Conservation (phyloP, 2,113 vertebrate genomes). For the Mustelus asterias region DNA sequence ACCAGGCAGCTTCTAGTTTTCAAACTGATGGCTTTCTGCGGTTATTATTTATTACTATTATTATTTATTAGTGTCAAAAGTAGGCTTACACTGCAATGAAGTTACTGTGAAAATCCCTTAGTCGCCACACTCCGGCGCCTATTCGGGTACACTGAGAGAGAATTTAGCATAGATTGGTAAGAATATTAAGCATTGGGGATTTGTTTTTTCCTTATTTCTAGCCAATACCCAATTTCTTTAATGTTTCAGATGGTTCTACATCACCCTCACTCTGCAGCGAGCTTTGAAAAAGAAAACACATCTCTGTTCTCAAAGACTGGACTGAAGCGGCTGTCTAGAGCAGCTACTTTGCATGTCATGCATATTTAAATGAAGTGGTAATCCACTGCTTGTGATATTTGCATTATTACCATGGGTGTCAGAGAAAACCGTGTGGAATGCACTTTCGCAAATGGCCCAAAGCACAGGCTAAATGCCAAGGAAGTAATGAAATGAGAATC, state of each 20-base stretch:
- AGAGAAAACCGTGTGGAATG: background rate
- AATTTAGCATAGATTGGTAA: too few species aligned
- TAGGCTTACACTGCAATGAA: too few species aligned
- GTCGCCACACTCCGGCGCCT: too few species aligned
- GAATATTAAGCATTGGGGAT: background rate
- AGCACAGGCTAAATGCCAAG: background rate
- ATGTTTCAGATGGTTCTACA: background rate
- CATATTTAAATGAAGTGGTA: background rate
- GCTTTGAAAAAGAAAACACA: background rate
- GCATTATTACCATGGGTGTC: background rate
- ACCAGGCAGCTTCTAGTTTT: background rate
- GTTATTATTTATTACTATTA: background rate
- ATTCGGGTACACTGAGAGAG: too few species aligned
- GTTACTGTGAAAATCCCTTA: too few species aligned
- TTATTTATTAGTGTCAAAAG: too few species aligned
- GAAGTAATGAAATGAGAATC: background rate
- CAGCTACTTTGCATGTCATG: background rate
- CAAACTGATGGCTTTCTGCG: background rate
- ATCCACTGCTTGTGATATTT: background rate
- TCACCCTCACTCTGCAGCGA: background rate
- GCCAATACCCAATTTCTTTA: background rate
- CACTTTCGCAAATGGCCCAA: background rate
- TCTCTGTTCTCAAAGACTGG: background rate
- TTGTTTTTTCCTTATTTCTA: background rate
- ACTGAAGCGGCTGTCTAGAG: background rate